Evolutionary conservation across 1,140 invertebrate genomes (phyloP).

Genomic region (Protaetia brevitarsis): DNA sequence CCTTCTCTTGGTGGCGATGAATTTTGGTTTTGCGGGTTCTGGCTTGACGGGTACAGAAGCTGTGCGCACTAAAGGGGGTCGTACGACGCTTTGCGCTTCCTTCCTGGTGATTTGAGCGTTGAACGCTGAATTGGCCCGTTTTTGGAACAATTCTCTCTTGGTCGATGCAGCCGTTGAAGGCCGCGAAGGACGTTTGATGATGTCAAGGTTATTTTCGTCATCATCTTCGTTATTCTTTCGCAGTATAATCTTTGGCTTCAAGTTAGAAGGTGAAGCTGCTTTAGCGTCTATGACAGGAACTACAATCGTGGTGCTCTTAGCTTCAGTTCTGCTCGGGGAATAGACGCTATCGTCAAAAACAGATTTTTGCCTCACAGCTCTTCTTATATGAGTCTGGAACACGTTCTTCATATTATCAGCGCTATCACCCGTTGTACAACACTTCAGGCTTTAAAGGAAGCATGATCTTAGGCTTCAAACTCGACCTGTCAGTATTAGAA

Average conservation of each 20-base stretch:
- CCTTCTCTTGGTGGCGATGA: conserved; percentile 39
- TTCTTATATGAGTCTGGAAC: conserved; percentile 40
- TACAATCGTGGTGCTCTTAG: conserved; percentile 36
- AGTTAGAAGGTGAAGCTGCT: conserved; percentile 21
- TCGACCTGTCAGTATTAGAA: conserved; percentile 15
- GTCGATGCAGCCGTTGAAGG: conserved; percentile 40
- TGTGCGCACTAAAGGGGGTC: conserved; percentile 41
- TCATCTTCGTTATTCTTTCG: background rate
- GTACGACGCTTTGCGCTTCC: conserved; percentile 12
- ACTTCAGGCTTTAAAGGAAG: conserved; percentile 31
- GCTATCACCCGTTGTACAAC: background rate
- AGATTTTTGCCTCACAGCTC: conserved; percentile 31
- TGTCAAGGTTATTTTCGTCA: background rate
- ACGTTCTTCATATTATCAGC: conserved; percentile 31
- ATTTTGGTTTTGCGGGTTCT: conserved; percentile 40
- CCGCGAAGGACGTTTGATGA: conserved; percentile 29
- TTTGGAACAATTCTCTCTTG: conserved; percentile 44
- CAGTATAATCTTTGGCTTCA: background rate
- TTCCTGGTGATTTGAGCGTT: conserved; percentile 30
- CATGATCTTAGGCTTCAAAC: conserved; percentile 34
- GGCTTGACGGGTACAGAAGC: conserved; percentile 40
- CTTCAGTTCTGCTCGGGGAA: conserved; percentile 20
- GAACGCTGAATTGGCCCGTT: conserved; percentile 45
- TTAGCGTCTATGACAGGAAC: conserved; percentile 36
- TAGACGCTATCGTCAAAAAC: conserved; percentile 10